Percentiles rank a stretch among this genome's conserved stretches.
Evolutionary conservation across 2,888 invertebrate genomes (phyloP).

Genomic region (Isoperla grammatica): DNA sequence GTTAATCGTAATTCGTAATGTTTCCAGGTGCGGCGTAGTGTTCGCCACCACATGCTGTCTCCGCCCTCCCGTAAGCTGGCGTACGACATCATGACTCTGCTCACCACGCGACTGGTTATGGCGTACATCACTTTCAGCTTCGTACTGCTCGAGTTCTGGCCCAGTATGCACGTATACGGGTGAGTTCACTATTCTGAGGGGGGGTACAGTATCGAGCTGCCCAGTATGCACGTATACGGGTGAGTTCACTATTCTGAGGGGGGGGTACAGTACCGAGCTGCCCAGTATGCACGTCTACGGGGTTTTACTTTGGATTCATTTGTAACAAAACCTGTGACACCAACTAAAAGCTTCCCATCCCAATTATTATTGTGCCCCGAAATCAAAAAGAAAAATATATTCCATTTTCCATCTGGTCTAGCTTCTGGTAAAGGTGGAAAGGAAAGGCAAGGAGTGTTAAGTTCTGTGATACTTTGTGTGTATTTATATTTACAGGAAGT

Average conservation of each 20-base stretch:
- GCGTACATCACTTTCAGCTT: slow-evolving; percentile 90
- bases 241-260: slow-evolving; percentile 53
- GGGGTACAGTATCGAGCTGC: slow-evolving; percentile 38
- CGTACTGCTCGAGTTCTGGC: slow-evolving; percentile 77
- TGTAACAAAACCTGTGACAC: neutral
- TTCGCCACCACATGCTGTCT: slow-evolving; percentile 72
- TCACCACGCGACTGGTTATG: slow-evolving; percentile 76
- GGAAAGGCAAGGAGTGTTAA: too few species aligned
- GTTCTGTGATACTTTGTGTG: too few species aligned
- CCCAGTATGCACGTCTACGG: slow-evolving; percentile 70
- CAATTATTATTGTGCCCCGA: too few species aligned
- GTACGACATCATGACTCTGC: slow-evolving; percentile 79
- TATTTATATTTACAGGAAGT: too few species aligned
- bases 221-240: slow-evolving; percentile 72
- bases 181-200: slow-evolving; percentile 53
- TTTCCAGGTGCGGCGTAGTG: slow-evolving; percentile 65
- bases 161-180: slow-evolving; percentile 72
- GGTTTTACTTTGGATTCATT: slow-evolving; percentile 39
- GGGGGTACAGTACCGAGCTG: slow-evolving; percentile 23
- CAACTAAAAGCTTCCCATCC: neutral
- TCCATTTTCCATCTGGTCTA: too few species aligned
- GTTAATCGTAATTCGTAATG: too few species aligned
- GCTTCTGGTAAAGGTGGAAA: too few species aligned
- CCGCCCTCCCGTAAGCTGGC: slow-evolving; percentile 60
- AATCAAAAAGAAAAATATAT: too few species aligned